Percentiles rank a stretch among this genome's conserved stretches.
These are phyloP conservation scores for Thecophora atra DNA, from an alignment of 2,888 invertebrate genomes.

Conservation along the genomic window DNA sequence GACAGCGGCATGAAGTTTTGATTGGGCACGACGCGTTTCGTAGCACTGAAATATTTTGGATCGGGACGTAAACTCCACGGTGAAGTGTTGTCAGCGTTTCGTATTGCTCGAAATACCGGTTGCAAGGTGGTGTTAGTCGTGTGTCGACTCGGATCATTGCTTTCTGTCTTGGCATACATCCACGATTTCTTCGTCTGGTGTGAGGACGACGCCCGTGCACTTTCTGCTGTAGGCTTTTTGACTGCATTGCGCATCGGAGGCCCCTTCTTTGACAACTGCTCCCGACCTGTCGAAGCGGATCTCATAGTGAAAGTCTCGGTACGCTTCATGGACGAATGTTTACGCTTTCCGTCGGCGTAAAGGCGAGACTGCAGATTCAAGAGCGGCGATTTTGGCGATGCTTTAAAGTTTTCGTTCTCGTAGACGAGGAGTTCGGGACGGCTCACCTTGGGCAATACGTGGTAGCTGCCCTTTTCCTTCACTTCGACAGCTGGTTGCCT, in stretches of 20 bases:
- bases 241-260: constrained; percentile 63
- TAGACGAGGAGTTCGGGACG: constrained; percentile 57
- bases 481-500: no score
- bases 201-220: constrained; percentile 62
- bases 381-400: constrained; percentile 61
- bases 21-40: constrained; percentile 5
- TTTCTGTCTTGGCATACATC: no score
- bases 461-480: not conserved
- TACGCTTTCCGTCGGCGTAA: constrained; percentile 48
- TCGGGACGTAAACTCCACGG: no score
- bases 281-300: not conserved
- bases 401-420: constrained; percentile 63
- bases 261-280: not conserved
- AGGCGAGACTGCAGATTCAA: constrained; percentile 51
- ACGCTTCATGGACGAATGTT: constrained; percentile 55
- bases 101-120: no score
- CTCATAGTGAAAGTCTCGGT: constrained; percentile 57
- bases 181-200: no score
- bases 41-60: no score
- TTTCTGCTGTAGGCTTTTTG: constrained; percentile 61
- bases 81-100: no score
- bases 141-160: no score
- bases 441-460: constrained; percentile 49
- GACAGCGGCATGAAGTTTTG: not conserved
- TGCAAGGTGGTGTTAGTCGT: no score